Evolutionary conservation across 1,140 invertebrate species (phyloP).

Genomic region (Diabrotica undecimpunctata): DNA sequence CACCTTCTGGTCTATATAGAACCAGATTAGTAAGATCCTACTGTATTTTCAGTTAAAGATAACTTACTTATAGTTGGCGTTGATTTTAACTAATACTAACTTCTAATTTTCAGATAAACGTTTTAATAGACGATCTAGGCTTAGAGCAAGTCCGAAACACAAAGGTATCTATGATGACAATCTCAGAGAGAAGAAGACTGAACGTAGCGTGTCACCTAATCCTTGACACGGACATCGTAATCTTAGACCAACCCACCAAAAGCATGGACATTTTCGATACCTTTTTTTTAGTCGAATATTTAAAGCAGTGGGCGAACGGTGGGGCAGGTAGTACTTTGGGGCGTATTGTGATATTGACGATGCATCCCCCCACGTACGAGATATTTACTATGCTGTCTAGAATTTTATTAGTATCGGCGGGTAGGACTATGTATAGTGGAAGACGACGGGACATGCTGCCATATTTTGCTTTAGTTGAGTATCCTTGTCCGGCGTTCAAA

Average conservation of each 20-base stretch:
- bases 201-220: slow-evolving; percentile 85
- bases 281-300: slow-evolving; percentile 90
- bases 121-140: slow-evolving; percentile 85
- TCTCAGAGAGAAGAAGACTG: slow-evolving; percentile 78
- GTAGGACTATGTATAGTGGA: slow-evolving; percentile 87
- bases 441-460: slow-evolving; percentile 82
- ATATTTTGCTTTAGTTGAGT: slow-evolving; percentile 91
- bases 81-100: no score
- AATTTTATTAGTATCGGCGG: slow-evolving; percentile 82
- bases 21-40: no score
- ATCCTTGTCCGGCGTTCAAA: slow-evolving; percentile 92
- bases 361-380: slow-evolving; percentile 93
- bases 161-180: slow-evolving; percentile 73
- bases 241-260: slow-evolving; percentile 84
- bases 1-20: no score
- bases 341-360: slow-evolving; percentile 83
- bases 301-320: slow-evolving; percentile 86
- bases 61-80: no score
- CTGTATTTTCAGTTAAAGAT: no score
- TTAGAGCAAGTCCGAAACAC: slow-evolving; percentile 78
- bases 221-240: slow-evolving; percentile 76
- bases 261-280: slow-evolving; percentile 96
- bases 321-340: slow-evolving; percentile 54
- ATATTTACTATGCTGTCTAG: slow-evolving; percentile 91
- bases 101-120: slow-evolving; percentile 61